These are phyloP conservation scores for Osmerus eperlanus DNA, from an alignment of 2,113 vertebrate genomes.

Conservation along the genomic window DNA sequence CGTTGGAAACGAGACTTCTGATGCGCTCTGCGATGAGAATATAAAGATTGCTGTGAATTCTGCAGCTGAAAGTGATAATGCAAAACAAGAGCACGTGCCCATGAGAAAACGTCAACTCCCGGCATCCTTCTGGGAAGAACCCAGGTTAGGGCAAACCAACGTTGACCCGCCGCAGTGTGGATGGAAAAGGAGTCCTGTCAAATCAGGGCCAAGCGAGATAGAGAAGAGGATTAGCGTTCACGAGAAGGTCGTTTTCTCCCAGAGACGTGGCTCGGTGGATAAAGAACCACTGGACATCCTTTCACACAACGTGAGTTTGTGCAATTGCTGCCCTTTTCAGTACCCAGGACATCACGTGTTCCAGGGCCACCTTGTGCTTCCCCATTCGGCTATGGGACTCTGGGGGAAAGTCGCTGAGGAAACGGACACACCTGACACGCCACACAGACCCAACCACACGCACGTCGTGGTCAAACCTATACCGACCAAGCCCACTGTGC, in stretches of 20 bases:
- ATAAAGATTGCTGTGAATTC: constrained; percentile 28
- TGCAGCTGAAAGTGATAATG: constrained; percentile 57
- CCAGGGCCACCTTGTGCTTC: constrained; percentile 73
- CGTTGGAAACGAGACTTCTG: constrained; percentile 54
- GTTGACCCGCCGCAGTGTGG: constrained; percentile 53
- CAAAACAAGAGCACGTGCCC: constrained; percentile 81
- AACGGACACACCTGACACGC: constrained; percentile 66
- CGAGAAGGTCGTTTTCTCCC: constrained; percentile 47
- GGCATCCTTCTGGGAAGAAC: constrained; percentile 97
- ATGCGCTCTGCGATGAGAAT: constrained; percentile 46
- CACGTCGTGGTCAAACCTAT: constrained; percentile 96
- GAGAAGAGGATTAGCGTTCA: constrained; percentile 73
- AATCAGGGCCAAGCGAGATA: constrained; percentile 54
- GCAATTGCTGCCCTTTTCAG: constrained; percentile 87
- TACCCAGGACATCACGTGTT: constrained; percentile 80
- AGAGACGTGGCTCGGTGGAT: constrained; percentile 51
- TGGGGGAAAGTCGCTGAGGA: constrained; percentile 76
- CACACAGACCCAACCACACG: constrained; percentile 75
- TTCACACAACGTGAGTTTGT: constrained; percentile 71
- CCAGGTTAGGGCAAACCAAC: constrained; percentile 71
- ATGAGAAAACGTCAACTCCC: constrained; percentile 97
- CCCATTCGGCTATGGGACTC: constrained; percentile 71
- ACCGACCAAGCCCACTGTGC: constrained; percentile 85
- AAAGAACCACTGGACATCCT: constrained; percentile 72
- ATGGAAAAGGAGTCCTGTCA: constrained; percentile 48